A percentile compares a stretch with the other conserved stretches of the same genome.
Evolutionary conservation across 2,797 vertebrate genomes (phyloP).

Genomic region (Cirrhinus mrigala): DNA sequence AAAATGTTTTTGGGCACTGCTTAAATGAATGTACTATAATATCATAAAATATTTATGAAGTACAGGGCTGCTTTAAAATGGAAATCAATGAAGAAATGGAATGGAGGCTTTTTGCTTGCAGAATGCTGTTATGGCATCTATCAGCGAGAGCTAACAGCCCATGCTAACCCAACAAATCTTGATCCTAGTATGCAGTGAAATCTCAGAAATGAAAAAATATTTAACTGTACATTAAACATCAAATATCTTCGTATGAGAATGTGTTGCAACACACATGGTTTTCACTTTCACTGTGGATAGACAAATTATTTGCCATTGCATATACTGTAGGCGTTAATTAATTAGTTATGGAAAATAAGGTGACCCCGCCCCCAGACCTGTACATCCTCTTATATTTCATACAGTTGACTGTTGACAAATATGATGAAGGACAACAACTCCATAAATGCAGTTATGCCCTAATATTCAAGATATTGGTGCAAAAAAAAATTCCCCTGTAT

Average conservation of each 20-base stretch:
- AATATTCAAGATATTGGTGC: too few relatives aligned
- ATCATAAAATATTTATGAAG: constrained; percentile 10
- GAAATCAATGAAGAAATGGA: not conserved
- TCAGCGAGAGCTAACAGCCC: not conserved
- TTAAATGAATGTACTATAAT: constrained; percentile 9
- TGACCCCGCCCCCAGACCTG: too few relatives aligned
- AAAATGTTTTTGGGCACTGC: not conserved
- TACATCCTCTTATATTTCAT: too few relatives aligned
- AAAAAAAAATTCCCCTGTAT: too few relatives aligned
- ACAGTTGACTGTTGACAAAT: too few relatives aligned
- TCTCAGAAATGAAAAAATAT: not conserved
- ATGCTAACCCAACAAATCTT: not conserved
- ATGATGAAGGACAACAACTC: too few relatives aligned
- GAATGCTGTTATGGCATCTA: not conserved
- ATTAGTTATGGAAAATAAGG: too few relatives aligned
- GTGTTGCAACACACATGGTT: not conserved
- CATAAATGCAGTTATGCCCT: too few relatives aligned
- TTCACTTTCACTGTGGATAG: not conserved
- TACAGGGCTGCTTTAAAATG: not conserved
- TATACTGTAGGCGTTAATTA: too few relatives aligned
- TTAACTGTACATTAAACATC: not conserved
- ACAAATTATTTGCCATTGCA: not conserved
- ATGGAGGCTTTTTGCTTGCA: constrained; percentile 6
- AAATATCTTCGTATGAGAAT: not conserved
- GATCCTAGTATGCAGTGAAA: not conserved